phyloP scores from a whole-genome alignment of 2,113 vertebrate genomes.

The Mesembrinibis cayennensis region DNA sequence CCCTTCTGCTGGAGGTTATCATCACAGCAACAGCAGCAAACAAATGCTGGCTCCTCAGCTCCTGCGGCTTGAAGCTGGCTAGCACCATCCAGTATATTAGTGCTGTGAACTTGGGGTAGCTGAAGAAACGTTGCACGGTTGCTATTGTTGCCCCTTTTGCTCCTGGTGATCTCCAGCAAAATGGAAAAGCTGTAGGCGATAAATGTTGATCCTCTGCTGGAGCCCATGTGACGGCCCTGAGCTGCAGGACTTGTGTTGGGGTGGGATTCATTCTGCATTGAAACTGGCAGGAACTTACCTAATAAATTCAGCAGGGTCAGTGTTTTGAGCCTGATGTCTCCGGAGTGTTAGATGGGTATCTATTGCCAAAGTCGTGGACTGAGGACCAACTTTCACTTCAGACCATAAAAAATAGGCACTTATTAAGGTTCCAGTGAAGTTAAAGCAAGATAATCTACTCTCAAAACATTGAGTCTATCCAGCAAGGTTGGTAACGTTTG shows the following conservation, averaged over 20 bases:
- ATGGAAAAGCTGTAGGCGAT: not conserved
- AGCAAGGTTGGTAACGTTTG: not conserved
- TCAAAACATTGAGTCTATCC: not conserved
- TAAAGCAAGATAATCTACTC: not conserved
- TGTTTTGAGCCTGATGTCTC: not conserved
- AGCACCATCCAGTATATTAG: not conserved
- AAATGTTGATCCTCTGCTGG: not conserved
- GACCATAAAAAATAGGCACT: not conserved
- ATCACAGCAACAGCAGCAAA: not conserved
- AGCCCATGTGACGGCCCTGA: not conserved
- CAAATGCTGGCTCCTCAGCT: not conserved
- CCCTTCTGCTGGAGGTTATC: not conserved
- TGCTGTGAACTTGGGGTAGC: not conserved
- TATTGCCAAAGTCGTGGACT: not conserved
- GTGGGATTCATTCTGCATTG: not conserved
- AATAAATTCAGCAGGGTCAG: not conserved
- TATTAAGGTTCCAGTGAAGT: not conserved
- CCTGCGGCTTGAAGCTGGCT: not conserved
- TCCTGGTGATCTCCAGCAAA: not conserved
- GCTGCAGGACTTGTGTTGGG: not conserved
- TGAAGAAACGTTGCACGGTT: not conserved
- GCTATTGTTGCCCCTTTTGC: not conserved
- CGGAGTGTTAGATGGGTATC: not conserved
- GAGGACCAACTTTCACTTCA: not conserved
- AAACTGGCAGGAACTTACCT: not conserved